These are phyloP conservation scores for Eidolon dupreanum DNA, from an alignment of 2,797 vertebrate genomes.

Conservation along the genomic window DNA sequence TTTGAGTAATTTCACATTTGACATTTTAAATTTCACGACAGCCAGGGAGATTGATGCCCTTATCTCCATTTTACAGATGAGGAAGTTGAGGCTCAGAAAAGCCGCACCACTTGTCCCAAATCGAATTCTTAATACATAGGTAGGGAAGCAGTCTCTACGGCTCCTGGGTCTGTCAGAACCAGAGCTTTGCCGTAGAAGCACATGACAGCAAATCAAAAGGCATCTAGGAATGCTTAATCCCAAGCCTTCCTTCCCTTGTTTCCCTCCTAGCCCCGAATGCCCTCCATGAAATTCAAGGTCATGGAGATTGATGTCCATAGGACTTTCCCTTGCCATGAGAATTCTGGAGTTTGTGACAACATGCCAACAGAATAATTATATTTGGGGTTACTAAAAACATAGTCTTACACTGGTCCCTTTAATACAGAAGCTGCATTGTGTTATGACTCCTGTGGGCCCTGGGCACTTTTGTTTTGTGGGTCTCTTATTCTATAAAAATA, in stretches of 20 bases:
- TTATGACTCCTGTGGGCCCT: neutral
- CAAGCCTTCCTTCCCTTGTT: neutral
- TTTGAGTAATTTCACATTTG: neutral
- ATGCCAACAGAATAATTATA: neutral
- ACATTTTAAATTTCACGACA: neutral
- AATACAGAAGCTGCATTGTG: neutral
- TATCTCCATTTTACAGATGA: neutral
- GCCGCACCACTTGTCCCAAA: neutral
- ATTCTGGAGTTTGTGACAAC: neutral
- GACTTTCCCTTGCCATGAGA: neutral
- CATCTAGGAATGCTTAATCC: neutral
- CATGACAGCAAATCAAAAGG: neutral
- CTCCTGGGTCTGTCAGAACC: neutral
- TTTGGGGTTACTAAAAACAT: neutral
- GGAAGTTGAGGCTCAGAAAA: neutral
- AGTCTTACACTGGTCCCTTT: neutral
- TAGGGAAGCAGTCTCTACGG: too few relatives aligned
- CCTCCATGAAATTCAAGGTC: neutral
- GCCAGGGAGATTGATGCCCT: neutral
- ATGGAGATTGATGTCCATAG: accelerated
- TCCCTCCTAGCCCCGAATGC: neutral
- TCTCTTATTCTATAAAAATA: neutral
- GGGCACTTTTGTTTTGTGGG: neutral
- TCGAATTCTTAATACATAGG: neutral
- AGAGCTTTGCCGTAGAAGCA: neutral